Conservation (phyloP, 1,140 invertebrate species). For the Trichomalopsis sarcophagae region DNA sequence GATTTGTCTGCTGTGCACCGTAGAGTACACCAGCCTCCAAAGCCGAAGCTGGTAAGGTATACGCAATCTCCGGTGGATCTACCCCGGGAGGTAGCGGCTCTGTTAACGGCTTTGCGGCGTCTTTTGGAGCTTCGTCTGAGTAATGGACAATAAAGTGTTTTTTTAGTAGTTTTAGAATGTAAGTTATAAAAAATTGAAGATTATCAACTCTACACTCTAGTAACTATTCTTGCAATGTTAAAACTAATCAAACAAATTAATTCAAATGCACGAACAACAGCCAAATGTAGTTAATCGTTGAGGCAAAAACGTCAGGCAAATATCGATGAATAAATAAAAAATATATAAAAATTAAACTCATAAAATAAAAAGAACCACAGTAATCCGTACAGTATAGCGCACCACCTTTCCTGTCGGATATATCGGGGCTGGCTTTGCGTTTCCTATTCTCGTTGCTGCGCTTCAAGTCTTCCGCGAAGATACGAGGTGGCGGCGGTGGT, state of each 20-base stretch:
- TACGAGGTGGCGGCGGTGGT: constrained; percentile 69
- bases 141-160: background rate
- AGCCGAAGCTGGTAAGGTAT: constrained; percentile 57
- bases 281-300: background rate
- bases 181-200: background rate
- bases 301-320: background rate
- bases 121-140: constrained; percentile 6
- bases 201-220: background rate
- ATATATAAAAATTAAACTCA: background rate
- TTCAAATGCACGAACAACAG: too few species aligned
- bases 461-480: constrained; percentile 68
- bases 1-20: constrained; percentile 64
- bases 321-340: background rate
- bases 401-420: constrained; percentile 41
- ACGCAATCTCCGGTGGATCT: constrained; percentile 71
- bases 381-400: background rate
- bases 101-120: constrained; percentile 7
- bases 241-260: too few species aligned
- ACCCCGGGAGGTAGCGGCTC: constrained; percentile 69
- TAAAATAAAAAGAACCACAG: background rate
- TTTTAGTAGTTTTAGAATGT: background rate
- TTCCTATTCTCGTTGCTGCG: constrained; percentile 54
- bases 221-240: background rate
- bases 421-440: constrained; percentile 54
- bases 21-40: constrained; percentile 65